Base-by-base conservation (phyloP, 2,797 vertebrate species). In the Sphaeramia orbicularis region DNA sequence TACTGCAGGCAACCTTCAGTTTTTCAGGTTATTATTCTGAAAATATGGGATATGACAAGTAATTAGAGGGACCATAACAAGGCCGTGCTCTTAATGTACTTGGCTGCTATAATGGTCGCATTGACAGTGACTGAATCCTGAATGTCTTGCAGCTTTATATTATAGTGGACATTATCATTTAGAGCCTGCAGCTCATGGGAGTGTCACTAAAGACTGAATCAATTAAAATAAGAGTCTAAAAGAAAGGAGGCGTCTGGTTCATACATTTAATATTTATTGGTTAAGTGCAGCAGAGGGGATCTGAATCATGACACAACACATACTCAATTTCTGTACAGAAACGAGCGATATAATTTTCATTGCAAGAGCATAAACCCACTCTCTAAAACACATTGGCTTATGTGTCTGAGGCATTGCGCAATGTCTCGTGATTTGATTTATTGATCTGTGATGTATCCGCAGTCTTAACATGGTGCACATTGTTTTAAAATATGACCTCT, bases 401-500 rank as follows among this genome's bases (percentile, higher is more conserved):
- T 57, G 24, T 49, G 67, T 78, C 42, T 70, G 15, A n/a, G 53
- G 18, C 30, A 36, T 73, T 68, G 58, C 44, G 36, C 58, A 54
- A 58, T 41, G 76, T 81, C 59, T 76, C 35, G 4, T 27, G 16
- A 35, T 84, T 71, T 88, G 85, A 91, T 90, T 88, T 81, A 84
- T 19, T 54, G 51, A 52, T 63, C 45, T 18, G 55, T 44, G 71
- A 78, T 43, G 74, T 59, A 59, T 86, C 76, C 14, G 65, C 59
- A 43, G 48, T 78, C 70, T 27, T 43, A 49, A 74, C 47, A 57
- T 59, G 49, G 14, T 52, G 70, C 57, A 80, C 36, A 48, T 67
- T 73, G 76, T 71, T 80, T 78, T 85, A 83, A 86, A 71, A 50
- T 67, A 71, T 77, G 80, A 88, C 85, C 90, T 86, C 68, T 60